These are phyloP conservation scores for Amblyornis subalaris DNA, from an alignment of 2,113 vertebrate genomes.

Conservation along the genomic window DNA sequence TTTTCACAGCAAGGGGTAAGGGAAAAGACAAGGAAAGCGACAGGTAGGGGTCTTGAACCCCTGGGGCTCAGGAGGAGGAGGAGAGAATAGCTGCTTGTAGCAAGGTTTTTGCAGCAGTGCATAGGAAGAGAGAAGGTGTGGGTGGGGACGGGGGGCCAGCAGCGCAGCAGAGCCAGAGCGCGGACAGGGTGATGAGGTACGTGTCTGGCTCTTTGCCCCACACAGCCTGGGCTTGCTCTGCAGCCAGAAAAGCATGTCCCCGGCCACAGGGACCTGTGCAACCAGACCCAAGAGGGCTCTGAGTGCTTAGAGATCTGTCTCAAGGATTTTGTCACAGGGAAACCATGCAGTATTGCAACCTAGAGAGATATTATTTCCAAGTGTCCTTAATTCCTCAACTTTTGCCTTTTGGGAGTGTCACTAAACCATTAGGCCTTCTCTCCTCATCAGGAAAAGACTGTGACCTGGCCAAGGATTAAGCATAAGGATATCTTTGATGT, in stretches of 20 bases:
- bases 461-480: slow-evolving; percentile 7
- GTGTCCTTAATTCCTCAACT: not conserved
- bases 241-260: not conserved
- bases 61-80: not conserved
- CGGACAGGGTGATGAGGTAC: not conserved
- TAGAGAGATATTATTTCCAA: not conserved
- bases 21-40: not conserved
- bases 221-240: not conserved
- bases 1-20: not conserved
- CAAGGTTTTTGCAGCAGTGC: not conserved
- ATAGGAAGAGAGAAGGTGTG: not conserved
- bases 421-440: not conserved
- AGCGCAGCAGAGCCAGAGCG: accelerated
- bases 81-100: not conserved
- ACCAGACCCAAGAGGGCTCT: not conserved
- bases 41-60: not conserved
- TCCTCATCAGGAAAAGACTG: not conserved
- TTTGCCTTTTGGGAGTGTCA: not conserved
- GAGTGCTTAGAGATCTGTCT: not conserved
- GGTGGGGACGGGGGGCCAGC: not conserved
- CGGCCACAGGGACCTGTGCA: not conserved
- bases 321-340: not conserved
- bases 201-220: not conserved
- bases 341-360: not conserved
- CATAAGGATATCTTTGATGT: slow-evolving; percentile 5